A percentile compares a stretch with the other conserved stretches of the same genome.
Conservation (phyloP, 2,797 vertebrate genomes). For the Natrix natrix region DNA sequence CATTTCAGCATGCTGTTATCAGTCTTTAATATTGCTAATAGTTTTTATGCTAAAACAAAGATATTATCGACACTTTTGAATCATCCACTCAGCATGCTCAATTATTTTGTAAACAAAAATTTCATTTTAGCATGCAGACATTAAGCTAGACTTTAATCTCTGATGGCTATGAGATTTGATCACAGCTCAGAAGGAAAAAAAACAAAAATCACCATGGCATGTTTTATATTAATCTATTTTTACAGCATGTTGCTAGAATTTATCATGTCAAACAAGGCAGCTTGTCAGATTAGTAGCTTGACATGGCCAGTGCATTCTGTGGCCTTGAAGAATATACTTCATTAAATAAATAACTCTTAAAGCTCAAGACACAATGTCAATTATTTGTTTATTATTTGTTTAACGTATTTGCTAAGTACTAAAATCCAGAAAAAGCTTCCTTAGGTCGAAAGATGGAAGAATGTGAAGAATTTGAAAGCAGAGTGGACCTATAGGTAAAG, state of each 20-base stretch:
- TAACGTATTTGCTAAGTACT: not conserved
- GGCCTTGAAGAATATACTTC: not conserved
- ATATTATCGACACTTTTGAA: conserved; percentile 14
- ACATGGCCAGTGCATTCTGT: not conserved
- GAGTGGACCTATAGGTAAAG: no score
- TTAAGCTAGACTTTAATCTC: conserved; percentile 32
- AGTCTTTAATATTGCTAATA: conserved; percentile 21
- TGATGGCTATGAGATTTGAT: conserved; percentile 30
- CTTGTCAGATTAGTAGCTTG: conserved; percentile 5
- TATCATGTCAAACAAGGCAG: conserved; percentile 7
- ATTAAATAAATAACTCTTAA: not conserved
- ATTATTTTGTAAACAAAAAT: conserved; percentile 40
- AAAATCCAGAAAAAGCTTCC: not conserved
- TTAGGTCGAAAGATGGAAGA: not conserved
- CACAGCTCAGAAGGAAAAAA: not conserved
- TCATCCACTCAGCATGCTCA: conserved; percentile 24
- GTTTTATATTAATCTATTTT: conserved; percentile 22
- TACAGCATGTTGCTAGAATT: conserved; percentile 1
- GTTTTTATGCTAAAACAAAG: conserved; percentile 20
- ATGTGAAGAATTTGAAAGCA: not conserved
- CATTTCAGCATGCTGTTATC: not conserved
- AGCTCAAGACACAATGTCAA: not conserved
- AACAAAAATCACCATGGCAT: not conserved
- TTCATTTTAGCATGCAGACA: conserved; percentile 27
- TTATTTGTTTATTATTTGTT: not conserved